A percentile compares a stretch with the other conserved stretches of the same genome.
phyloP scores from a whole-genome alignment of 2,797 vertebrate species.

The Gymnopithys bicolor region DNA sequence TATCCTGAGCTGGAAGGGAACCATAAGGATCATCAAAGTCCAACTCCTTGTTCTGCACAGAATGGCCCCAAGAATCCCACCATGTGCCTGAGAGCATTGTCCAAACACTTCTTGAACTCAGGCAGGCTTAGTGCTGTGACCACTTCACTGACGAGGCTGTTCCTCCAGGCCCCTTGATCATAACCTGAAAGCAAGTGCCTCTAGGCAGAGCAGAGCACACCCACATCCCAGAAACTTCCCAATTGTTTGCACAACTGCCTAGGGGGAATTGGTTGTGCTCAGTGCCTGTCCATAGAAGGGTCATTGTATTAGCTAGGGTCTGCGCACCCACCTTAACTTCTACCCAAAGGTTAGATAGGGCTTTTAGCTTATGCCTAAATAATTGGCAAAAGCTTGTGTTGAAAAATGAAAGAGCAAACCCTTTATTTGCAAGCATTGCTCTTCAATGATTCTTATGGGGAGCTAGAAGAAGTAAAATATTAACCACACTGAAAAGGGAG shows the following conservation, averaged over 20 bases:
- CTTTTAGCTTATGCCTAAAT: neutral
- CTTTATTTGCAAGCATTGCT: neutral
- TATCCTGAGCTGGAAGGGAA: too few relatives aligned
- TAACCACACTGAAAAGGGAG: neutral
- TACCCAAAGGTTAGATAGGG: neutral
- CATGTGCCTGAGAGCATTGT: too few relatives aligned
- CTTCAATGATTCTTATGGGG: neutral
- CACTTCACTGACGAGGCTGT: neutral
- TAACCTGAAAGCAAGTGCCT: neutral
- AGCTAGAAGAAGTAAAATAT: neutral
- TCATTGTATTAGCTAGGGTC: neutral
- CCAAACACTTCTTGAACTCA: too few relatives aligned
- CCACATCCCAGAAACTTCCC: neutral
- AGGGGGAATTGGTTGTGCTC: neutral
- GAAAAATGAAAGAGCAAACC: neutral
- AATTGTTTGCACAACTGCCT: neutral
- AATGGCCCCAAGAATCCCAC: too few relatives aligned
- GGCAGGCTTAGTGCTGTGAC: neutral
- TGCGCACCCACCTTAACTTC: neutral
- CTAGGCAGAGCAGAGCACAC: neutral
- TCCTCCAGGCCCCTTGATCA: neutral
- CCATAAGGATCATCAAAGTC: too few relatives aligned
- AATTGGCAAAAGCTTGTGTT: neutral
- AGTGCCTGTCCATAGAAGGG: neutral
- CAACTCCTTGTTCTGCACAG: too few relatives aligned